Evolutionary conservation across 2,113 vertebrate species (phyloP).

Genomic region (Dasyprocta punctata): DNA sequence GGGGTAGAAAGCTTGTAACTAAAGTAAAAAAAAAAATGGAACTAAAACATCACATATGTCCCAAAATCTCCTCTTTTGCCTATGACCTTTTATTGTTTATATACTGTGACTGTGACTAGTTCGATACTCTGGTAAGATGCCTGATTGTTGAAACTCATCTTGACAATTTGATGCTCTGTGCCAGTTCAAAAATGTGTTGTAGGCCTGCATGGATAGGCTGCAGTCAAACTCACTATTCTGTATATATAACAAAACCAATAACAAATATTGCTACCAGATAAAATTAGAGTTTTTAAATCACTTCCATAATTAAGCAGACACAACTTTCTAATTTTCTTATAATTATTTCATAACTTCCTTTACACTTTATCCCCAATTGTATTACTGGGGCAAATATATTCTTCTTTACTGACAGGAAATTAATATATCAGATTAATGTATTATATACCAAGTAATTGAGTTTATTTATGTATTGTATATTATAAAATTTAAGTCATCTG

Average conservation of each 20-base stretch:
- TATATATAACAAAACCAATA: neutral
- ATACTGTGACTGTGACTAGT: neutral
- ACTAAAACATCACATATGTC: too few species aligned
- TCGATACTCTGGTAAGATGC: neutral
- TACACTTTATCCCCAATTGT: neutral
- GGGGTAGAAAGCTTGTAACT: neutral
- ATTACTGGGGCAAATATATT: neutral
- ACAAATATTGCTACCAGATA: neutral
- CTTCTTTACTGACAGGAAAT: neutral
- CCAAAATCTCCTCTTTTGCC: neutral
- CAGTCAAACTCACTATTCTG: neutral
- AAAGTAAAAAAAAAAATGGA: neutral
- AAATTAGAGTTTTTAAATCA: neutral
- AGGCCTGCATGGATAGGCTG: neutral
- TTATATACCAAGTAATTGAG: neutral
- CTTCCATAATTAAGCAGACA: neutral
- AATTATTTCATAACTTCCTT: neutral
- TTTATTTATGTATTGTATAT: neutral
- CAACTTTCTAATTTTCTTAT: neutral
- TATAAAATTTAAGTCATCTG: neutral
- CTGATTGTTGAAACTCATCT: neutral
- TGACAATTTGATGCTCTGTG: neutral
- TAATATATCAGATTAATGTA: neutral
- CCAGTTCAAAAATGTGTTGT: neutral
- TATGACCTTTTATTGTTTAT: neutral